Evolutionary conservation across 2,113 vertebrate species (phyloP), one percentile per base, ranked within the genome.

Genomic region (Tachysurus vachellii): DNA sequence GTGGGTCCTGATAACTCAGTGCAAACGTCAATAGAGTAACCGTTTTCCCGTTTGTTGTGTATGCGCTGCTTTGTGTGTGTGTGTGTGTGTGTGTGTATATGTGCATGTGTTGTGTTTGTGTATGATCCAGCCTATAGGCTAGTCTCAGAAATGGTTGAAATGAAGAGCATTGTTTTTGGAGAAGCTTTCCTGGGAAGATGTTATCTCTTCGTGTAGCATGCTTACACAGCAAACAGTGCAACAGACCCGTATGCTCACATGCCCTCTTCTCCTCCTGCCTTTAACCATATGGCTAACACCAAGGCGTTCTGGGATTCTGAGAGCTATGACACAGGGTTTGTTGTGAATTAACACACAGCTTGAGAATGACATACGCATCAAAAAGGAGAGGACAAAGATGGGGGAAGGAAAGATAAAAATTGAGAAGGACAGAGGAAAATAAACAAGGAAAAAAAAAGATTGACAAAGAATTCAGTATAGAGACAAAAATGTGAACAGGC

Each of bases 141-240:
- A n/a, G 10, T 31, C 66, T 42, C 62, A 81, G 86, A 90, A 59
- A 77, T 64, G 76, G 53, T 82, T 28, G 7, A 75, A 86, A 82
- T 87, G 59, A 92, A 87, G 89, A 88, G 75, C 56, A 80, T 64
- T 85, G 88, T 89, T 93, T 94, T 92, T 93, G 94, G 93, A 93
- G 93, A 94, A 92, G 89, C 90, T 28, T 61, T 85, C 81, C 86
- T 86, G 64, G 86, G 93, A 93, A 93, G 95, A 96, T 96, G 93
- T 90, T 95, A 95, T 96, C 95, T 91, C 26, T 28, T 68, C 19
- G 77, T 90, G 92, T 90, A 89, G 47, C 86, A n/a, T 96, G 95
- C 95, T 96, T 93, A 95, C 93, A 95, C 92, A 95, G 91, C 92
- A 95, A 95, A 96, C 94, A 95, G 68, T 50, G 57, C 89, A 85